These are phyloP conservation scores for Therioaphis trifolii DNA, from an alignment of 2,888 invertebrate genomes.

Conservation along the genomic window DNA sequence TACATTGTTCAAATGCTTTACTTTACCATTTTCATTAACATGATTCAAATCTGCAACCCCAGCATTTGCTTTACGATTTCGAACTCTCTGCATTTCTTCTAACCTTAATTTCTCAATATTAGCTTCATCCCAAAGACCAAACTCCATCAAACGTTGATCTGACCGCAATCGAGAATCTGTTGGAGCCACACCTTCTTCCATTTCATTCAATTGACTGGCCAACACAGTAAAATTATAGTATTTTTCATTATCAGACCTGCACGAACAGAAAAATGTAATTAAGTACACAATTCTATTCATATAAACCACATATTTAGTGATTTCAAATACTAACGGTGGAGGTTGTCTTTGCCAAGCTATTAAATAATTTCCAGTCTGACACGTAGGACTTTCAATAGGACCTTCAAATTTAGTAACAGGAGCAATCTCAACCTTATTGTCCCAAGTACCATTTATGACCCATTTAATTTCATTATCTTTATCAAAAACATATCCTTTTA, in stretches of 20 bases:
- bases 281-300: background rate
- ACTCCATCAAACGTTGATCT: slow-evolving; percentile 98
- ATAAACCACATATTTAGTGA: background rate
- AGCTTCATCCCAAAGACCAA: slow-evolving; percentile 91
- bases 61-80: slow-evolving; percentile 44
- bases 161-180: slow-evolving; percentile 93
- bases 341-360: slow-evolving; percentile 87
- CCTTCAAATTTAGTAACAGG: slow-evolving; percentile 82
- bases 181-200: slow-evolving; percentile 90
- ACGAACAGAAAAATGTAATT: slow-evolving; percentile 37
- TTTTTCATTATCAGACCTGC: slow-evolving; percentile 75
- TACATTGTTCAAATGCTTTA: too few relatives aligned
- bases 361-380: slow-evolving; percentile 89
- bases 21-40: slow-evolving; percentile 68
- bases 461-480: slow-evolving; percentile 73
- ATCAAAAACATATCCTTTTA: slow-evolving; percentile 77
- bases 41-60: slow-evolving; percentile 78
- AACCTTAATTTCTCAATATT: slow-evolving; percentile 85
- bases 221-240: slow-evolving; percentile 96
- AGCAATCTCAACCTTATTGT: slow-evolving; percentile 93
- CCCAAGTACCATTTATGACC: slow-evolving; percentile 91
- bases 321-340: slow-evolving; percentile 74
- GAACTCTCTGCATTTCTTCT: slow-evolving; percentile 92
- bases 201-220: slow-evolving; percentile 96
- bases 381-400: slow-evolving; percentile 82